Evolutionary conservation across 2,797 vertebrate species (phyloP).

Genomic region (Varecia variegata): DNA sequence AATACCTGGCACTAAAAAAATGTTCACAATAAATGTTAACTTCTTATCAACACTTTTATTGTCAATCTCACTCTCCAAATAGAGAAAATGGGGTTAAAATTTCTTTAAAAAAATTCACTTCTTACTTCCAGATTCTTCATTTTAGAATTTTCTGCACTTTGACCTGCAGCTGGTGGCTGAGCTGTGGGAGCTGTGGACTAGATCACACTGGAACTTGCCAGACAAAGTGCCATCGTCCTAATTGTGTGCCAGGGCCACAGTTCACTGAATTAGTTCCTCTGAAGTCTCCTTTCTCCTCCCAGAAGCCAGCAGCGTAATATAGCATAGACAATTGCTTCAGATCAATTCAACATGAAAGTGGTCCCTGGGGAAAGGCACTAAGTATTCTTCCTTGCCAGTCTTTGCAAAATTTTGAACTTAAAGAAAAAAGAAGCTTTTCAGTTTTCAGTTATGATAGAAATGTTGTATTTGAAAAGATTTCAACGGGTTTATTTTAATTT

Average conservation of each 20-base stretch:
- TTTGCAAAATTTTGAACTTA: conserved; percentile 25
- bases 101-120: not conserved
- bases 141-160: conserved; percentile 27
- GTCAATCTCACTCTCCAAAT: not conserved
- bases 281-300: not conserved
- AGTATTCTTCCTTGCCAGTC: not conserved
- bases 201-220: not conserved
- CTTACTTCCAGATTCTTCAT: not conserved
- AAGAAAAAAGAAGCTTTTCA: not conserved
- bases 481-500: conserved; percentile 27
- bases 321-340: not conserved
- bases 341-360: conserved; percentile 50
- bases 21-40: not conserved
- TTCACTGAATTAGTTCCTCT: not conserved
- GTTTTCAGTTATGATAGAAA: not conserved
- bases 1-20: not conserved
- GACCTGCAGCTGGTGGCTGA: not conserved
- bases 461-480: conserved; percentile 3
- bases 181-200: not conserved
- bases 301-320: not conserved
- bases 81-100: conserved; percentile 9
- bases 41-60: not conserved
- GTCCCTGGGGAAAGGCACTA: conserved; percentile 24
- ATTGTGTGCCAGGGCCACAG: not conserved
- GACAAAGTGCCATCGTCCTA: not conserved